phyloP scores from a whole-genome alignment of 1,140 invertebrate genomes.

The Trissolcus basalis region DNA sequence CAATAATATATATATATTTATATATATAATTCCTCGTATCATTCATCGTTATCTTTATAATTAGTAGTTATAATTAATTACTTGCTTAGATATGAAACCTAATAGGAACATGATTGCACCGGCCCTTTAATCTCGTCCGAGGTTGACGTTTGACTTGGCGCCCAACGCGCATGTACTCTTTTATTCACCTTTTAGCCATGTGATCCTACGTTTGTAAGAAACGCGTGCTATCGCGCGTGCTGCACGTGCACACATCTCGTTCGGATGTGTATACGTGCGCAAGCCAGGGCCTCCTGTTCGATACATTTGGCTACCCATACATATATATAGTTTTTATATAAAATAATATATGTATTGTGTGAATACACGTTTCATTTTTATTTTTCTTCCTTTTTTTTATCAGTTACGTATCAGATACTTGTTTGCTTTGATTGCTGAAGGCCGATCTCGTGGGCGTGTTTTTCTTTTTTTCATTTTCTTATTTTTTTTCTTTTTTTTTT shows the following conservation, averaged over 20 bases:
- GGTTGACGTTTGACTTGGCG: constrained; percentile 41
- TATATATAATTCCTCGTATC: constrained; percentile 72
- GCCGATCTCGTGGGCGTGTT: no score
- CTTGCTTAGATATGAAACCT: constrained; percentile 77
- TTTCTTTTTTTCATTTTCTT: no score
- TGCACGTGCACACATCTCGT: constrained; percentile 45
- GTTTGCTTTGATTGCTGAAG: no score
- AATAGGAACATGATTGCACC: constrained; percentile 76
- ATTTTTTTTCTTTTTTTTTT: no score
- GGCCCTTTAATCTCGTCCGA: constrained; percentile 56
- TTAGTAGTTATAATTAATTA: constrained; percentile 76
- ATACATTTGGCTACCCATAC: no score
- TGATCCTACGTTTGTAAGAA: constrained; percentile 1
- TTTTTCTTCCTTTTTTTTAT: no score
- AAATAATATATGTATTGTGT: no score
- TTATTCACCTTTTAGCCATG: no score
- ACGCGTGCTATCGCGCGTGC: constrained; percentile 27
- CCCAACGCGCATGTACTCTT: not conserved
- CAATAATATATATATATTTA: constrained; percentile 68
- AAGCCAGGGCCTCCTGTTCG: constrained; percentile 10
- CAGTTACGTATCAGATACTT: no score
- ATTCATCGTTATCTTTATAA: constrained; percentile 75
- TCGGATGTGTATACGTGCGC: constrained; percentile 26
- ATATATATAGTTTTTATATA: no score
- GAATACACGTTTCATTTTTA: no score